These are phyloP conservation scores for Pristionchus mayeri DNA, from an alignment of 2,888 invertebrate genomes.

Conservation along the genomic window DNA sequence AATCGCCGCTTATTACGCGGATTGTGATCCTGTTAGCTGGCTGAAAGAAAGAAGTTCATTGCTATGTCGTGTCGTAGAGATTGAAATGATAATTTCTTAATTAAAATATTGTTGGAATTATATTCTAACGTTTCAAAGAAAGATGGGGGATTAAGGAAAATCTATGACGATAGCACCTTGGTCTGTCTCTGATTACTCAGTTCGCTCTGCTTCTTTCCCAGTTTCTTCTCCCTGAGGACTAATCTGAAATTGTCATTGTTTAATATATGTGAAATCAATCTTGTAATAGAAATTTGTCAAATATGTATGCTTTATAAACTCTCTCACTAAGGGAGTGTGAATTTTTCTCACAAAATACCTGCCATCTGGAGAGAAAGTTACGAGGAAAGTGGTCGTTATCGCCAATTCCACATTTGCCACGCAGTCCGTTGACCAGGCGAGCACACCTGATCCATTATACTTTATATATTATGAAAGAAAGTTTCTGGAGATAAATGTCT, in stretches of 20 bases:
- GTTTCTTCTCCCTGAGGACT: conserved; percentile 31
- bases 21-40: conserved; percentile 10
- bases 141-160: no score
- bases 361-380: conserved; percentile 55
- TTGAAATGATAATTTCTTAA: no score
- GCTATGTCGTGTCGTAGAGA: no score
- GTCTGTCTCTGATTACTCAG: conserved; percentile 29
- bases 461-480: no score
- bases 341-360: conserved; percentile 17
- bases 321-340: neutral
- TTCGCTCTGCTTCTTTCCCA: conserved; percentile 37
- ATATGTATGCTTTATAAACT: neutral
- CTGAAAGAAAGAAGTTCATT: neutral
- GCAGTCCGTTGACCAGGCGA: conserved; percentile 39
- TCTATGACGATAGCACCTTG: neutral
- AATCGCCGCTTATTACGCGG: conserved; percentile 55
- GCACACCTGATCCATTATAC: no score
- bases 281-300: no score
- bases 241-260: neutral
- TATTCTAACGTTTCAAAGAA: no score
- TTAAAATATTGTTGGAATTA: no score
- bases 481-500: no score
- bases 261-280: no score
- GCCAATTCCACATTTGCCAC: conserved; percentile 50
- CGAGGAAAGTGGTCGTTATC: conserved; percentile 52